Percentiles rank a stretch among this genome's conserved stretches.
Conservation (phyloP, 2,113 vertebrate genomes). For the Myotis davidii region DNA sequence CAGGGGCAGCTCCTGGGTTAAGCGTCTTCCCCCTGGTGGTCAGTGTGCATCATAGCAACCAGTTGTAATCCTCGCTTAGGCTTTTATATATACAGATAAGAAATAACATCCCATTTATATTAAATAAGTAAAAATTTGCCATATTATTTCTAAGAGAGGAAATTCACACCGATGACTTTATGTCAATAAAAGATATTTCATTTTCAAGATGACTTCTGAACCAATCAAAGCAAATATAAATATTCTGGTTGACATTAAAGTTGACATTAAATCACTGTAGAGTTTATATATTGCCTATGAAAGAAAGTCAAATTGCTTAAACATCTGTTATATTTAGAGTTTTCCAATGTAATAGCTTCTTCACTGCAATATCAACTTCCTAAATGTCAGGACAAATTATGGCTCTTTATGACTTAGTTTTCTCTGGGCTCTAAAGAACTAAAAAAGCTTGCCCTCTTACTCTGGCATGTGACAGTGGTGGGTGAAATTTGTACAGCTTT, state of each 20-base stretch:
- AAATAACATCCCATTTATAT: not conserved
- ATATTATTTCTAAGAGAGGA: not conserved
- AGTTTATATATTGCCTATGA: slow-evolving; percentile 13
- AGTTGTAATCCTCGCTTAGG: not conserved
- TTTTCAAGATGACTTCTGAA: not conserved
- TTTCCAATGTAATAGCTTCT: slow-evolving; percentile 25
- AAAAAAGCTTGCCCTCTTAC: not conserved
- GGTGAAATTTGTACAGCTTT: not conserved
- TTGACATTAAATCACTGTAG: not conserved
- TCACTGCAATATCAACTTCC: not conserved
- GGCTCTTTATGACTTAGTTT: not conserved
- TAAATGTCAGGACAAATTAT: slow-evolving; percentile 44
- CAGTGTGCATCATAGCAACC: too few relatives aligned
- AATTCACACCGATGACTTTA: not conserved
- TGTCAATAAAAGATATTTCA: not conserved
- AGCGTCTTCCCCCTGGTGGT: too few relatives aligned
- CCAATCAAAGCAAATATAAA: not conserved
- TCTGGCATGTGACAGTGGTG: not conserved
- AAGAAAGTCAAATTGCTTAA: not conserved
- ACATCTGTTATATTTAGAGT: not conserved
- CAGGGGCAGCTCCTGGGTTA: too few relatives aligned
- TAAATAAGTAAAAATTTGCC: not conserved
- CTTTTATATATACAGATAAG: not conserved
- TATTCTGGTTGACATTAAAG: not conserved
- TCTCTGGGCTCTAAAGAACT: not conserved